Evolutionary conservation across 2,113 vertebrate genomes (phyloP), one percentile per base, ranked within the genome.

Genomic region (Bufo bufo): DNA sequence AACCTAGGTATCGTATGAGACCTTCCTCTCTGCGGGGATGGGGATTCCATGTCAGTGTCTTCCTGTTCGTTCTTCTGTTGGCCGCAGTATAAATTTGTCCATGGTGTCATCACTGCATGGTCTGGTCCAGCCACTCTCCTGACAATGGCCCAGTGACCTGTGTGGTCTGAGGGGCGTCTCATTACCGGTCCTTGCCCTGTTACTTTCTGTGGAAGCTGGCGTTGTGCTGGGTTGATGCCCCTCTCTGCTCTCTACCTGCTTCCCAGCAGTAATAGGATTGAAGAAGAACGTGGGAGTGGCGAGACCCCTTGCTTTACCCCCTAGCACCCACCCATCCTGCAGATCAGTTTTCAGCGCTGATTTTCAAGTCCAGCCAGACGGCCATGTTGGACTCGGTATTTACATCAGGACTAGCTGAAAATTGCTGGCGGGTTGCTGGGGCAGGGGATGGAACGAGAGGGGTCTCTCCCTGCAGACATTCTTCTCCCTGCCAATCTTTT

Each of bases 1-100:
- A 99, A 99, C 91, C 89, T 99, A 97, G 98, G 98, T 99, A 99
- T 97, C 89, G 96, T 98, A 96, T 96, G 87, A 92, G 90, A 88
- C 84, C 77, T 89, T 90, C 89, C 88, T 66, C 49, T 77, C 58
- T 54, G 16, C 13, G 45, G 87, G 50, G 74, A 33, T 6, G 19
- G 74, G 86, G 77, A 16, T 19, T 81, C 45, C 52, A 58, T 65
- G 56, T 79, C 59, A 80, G 3, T 71, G 66, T 69, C 19, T 74
- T 86, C 90, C 87, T 89, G 90, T 80, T 86, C 63, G 90, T 54
- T 93, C 74, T 50, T 75, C 78, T 49, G 93, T 91, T 94, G 94
- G 94, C 94, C 94, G 94, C 94, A 94, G 56, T 61, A 16, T 81
- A 81, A 95, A 94, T 93, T 90, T 92, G 91, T 87, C 90, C 87